Evolutionary conservation across 2,113 vertebrate species (phyloP), one percentile per base, ranked within the genome.

Genomic region (Apus apus): DNA sequence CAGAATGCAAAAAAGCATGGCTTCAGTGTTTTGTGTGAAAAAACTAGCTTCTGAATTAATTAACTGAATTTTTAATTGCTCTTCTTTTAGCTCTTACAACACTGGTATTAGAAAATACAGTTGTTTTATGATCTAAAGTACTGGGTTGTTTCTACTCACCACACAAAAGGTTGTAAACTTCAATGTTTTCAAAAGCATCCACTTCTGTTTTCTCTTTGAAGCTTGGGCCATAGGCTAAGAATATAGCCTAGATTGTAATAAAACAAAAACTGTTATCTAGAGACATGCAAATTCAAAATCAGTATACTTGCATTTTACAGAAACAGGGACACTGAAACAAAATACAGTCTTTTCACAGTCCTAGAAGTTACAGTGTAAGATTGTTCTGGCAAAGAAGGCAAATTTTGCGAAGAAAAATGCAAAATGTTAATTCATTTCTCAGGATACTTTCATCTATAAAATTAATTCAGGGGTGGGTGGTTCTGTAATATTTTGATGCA

Each of bases 91-190:
- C 7, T 83, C 18, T 72, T 68, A 40, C 2, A 70, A 21, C 22
- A 67, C 6, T 15, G 11, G 16, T 22, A 36, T 51, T 65, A 84
- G 56, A 77, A 85, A 95, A 71, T 13, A 32, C 17, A 19, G 15
- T 32, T 50, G 20, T 2, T 45, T 88, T 85, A 45, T 61, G 4
- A 26, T 29, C 21, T 74, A 4, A 80, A 78, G n/a, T 65, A 76
- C 23, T 79, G 51, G n/a, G 46, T 38, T 82, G 36, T 34, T 62
- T 61, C 60, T 96, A 98, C 99, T 98, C 91, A 99, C 99, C 99
- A 97, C 99, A 99, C 96, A 99, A 96, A 78, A 99, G 97, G 94
- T 99, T 99, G 95, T 99, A 99, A 58, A 99, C 13, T 95, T 99
- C 99, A 30, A 99, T 99, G 96, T 99, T 99, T 93, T 99, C 99